Conservation (phyloP, 2,113 vertebrate genomes). For the Gobius niger region DNA sequence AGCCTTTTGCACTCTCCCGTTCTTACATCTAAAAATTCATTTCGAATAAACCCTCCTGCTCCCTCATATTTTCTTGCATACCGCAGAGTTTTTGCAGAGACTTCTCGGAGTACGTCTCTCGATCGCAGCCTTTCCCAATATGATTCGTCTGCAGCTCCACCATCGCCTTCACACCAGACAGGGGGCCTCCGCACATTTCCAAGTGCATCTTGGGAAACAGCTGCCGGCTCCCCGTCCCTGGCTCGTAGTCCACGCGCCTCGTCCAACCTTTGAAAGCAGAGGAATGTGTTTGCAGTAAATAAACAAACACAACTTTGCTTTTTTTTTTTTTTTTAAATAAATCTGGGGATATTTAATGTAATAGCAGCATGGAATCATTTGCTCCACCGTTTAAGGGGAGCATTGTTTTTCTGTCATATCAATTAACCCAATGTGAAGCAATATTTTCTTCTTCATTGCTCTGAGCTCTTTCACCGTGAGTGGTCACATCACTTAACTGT, state of each 20-base stretch:
- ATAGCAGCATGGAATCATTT: conserved; percentile 3
- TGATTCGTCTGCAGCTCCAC: conserved; percentile 91
- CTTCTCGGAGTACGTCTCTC: conserved; percentile 93
- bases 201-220: conserved; percentile 90
- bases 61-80: conserved; percentile 55
- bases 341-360: background rate
- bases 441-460: conserved; percentile 1
- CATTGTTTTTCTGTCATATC: background rate
- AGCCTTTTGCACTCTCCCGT: conserved; percentile 16
- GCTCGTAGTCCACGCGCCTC: conserved; percentile 91
- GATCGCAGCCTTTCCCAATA: conserved; percentile 93
- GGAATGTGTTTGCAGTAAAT: conserved; percentile 18
- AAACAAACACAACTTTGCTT: background rate
- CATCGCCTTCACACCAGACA: conserved; percentile 86
- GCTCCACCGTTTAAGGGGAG: background rate
- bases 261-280: conserved; percentile 82
- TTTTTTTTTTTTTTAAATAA: background rate
- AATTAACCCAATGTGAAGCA: conserved; percentile 10
- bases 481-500: conserved; percentile 7
- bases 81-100: conserved; percentile 95
- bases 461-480: background rate
- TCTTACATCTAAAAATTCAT: conserved; percentile 6
- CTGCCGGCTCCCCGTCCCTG: conserved; percentile 88
- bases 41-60: conserved; percentile 28
- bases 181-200: conserved; percentile 89